phyloP scores from a whole-genome alignment of 2,888 invertebrate genomes.

The Hypolimnas misippus region DNA sequence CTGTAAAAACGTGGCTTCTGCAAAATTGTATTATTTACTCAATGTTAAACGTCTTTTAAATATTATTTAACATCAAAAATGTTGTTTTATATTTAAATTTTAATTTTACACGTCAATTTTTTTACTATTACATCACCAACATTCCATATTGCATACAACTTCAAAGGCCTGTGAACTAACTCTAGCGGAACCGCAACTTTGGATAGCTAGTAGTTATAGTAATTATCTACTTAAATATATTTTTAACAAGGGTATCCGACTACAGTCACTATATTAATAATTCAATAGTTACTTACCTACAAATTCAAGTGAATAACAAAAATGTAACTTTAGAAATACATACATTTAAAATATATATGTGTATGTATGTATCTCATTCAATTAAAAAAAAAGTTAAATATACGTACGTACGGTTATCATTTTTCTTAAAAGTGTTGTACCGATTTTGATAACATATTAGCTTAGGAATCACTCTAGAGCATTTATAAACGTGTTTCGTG shows the following conservation, averaged over 20 bases:
- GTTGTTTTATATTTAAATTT: constrained; percentile 13
- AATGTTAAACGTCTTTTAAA: not conserved
- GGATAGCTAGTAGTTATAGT: constrained; percentile 37
- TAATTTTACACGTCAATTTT: constrained; percentile 5
- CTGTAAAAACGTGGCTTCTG: too few relatives aligned
- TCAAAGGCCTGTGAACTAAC: constrained; percentile 31
- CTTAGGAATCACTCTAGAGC: too few relatives aligned
- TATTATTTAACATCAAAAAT: constrained; percentile 1
- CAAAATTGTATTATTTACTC: too few relatives aligned
- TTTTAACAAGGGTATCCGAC: constrained; percentile 35
- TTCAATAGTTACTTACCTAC: constrained; percentile 16
- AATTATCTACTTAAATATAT: constrained; percentile 34
- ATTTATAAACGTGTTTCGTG: too few relatives aligned
- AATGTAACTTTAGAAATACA: not conserved
- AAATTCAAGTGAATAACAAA: not conserved
- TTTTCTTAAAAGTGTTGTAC: too few relatives aligned
- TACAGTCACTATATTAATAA: constrained; percentile 32
- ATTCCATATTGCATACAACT: constrained; percentile 28
- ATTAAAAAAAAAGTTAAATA: too few relatives aligned
- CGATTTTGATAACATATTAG: too few relatives aligned
- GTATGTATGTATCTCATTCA: too few relatives aligned
- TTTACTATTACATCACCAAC: constrained; percentile 21
- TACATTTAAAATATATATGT: too few relatives aligned
- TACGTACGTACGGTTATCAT: too few relatives aligned
- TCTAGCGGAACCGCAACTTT: constrained; percentile 36